These are phyloP conservation scores for Ochropleura leucogaster DNA, from an alignment of 2,888 invertebrate species.

Conservation along the genomic window DNA sequence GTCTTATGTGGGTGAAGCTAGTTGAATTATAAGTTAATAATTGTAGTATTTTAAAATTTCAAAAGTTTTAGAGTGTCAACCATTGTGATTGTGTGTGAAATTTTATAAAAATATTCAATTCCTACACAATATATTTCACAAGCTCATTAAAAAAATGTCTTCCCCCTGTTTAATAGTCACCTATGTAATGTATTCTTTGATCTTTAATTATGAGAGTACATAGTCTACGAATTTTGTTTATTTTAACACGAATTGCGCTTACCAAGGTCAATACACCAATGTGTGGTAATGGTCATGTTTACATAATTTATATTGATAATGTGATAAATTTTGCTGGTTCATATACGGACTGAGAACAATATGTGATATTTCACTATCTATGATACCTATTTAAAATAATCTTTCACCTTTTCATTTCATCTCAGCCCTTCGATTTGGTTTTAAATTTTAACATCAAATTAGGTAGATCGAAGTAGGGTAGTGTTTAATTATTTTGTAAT, in stretches of 20 bases:
- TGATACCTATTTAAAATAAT: not conserved
- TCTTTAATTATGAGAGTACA: conserved; percentile 39
- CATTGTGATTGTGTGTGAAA: not conserved
- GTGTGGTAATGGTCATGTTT: conserved; percentile 37
- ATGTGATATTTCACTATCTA: conserved; percentile 13
- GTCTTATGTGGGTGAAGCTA: no score
- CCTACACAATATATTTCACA: not conserved
- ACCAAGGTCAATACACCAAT: conserved; percentile 46
- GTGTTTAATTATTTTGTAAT: not conserved
- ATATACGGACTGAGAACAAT: not conserved
- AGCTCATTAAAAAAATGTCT: not conserved
- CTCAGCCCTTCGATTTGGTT: not conserved
- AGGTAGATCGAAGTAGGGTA: conserved; percentile 2
- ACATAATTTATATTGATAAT: conserved; percentile 23
- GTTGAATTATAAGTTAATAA: not conserved
- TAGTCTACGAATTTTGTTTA: conserved; percentile 45
- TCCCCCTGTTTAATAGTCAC: conserved; percentile 20
- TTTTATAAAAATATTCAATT: no score
- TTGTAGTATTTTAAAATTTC: not conserved
- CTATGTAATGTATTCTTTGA: conserved; percentile 47
- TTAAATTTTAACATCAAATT: conserved; percentile 2
- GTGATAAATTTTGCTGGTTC: conserved; percentile 16
- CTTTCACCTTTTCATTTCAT: not conserved
- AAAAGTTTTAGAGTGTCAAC: not conserved
- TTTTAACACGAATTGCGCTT: conserved; percentile 26